A percentile compares a stretch with the other conserved stretches of the same genome.
phyloP scores from a whole-genome alignment of 2,888 invertebrate species.

The Caenorhabditis japonica region DNA sequence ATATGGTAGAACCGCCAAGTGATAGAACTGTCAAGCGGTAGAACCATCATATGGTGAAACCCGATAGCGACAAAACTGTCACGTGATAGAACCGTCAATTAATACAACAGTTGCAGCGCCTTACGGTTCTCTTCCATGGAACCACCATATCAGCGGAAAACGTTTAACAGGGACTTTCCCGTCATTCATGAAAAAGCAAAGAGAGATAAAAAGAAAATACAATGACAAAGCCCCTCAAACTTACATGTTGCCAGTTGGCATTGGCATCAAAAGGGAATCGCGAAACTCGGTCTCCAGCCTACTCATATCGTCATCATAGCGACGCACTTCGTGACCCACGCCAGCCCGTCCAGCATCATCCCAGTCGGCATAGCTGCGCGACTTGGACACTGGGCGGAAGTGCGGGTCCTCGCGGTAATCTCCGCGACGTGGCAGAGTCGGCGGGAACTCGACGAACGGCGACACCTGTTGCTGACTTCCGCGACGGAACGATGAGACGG shows the following conservation, averaged over 20 bases:
- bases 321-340: constrained; percentile 49
- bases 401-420: constrained; percentile 44
- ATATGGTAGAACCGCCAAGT: too few species aligned
- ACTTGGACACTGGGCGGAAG: constrained; percentile 70
- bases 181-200: too few species aligned
- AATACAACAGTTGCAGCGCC: too few species aligned
- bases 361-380: constrained; percentile 76
- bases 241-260: constrained; percentile 73
- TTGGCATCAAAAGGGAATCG: constrained; percentile 73
- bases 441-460: constrained; percentile 77
- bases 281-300: constrained; percentile 71
- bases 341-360: constrained; percentile 68
- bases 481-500: constrained; percentile 63
- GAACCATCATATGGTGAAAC: too few species aligned
- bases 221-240: too few species aligned
- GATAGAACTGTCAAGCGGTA: too few species aligned
- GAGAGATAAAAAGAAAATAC: too few species aligned
- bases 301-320: constrained; percentile 71
- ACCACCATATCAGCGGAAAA: constrained; percentile 1
- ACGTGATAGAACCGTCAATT: too few species aligned
- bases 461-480: constrained; percentile 61
- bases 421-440: constrained; percentile 72
- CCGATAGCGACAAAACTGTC: too few species aligned
- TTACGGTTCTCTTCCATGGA: too few species aligned
- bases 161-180: too few species aligned